These are phyloP conservation scores for Alosa alosa DNA, from an alignment of 2,113 vertebrate genomes.

Conservation along the genomic window DNA sequence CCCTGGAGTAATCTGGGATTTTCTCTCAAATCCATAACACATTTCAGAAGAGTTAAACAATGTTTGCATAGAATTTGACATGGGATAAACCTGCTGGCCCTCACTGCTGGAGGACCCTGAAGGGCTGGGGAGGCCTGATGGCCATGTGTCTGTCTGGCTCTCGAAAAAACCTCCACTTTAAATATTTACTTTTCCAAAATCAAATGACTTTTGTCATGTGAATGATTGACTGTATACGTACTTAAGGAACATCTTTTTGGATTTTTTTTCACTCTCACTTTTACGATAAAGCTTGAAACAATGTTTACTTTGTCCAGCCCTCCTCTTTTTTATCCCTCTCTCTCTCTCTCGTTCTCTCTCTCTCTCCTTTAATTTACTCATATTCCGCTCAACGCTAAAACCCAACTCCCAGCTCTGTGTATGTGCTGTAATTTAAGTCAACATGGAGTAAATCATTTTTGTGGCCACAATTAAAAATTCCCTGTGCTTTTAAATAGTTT, in stretches of 20 bases:
- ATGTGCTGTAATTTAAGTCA: slow-evolving; percentile 66
- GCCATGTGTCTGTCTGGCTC: not conserved
- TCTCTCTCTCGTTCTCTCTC: not conserved
- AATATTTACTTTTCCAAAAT: not conserved
- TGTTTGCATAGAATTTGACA: slow-evolving; percentile 54
- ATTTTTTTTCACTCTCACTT: not conserved
- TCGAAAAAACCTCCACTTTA: not conserved
- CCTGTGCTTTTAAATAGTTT: slow-evolving; percentile 66
- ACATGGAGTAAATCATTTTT: slow-evolving; percentile 77
- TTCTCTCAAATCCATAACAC: slow-evolving; percentile 65
- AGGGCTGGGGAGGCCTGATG: not conserved
- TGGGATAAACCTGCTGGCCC: slow-evolving; percentile 52
- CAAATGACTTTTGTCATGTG: not conserved
- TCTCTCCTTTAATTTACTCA: slow-evolving; percentile 13
- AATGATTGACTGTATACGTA: not conserved
- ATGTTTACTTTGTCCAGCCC: slow-evolving; percentile 16
- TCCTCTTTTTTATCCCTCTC: not conserved
- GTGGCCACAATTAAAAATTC: slow-evolving; percentile 72
- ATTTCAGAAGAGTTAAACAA: slow-evolving; percentile 53
- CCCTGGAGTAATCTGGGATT: slow-evolving; percentile 63
- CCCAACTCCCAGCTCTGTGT: slow-evolving; percentile 47
- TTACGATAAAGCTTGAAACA: slow-evolving; percentile 8
- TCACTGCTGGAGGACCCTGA: slow-evolving; percentile 41
- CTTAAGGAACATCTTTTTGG: not conserved
- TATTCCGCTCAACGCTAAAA: slow-evolving; percentile 48